phyloP scores from a whole-genome alignment of 2,797 vertebrate genomes.

The Heterohyrax brucei region DNA sequence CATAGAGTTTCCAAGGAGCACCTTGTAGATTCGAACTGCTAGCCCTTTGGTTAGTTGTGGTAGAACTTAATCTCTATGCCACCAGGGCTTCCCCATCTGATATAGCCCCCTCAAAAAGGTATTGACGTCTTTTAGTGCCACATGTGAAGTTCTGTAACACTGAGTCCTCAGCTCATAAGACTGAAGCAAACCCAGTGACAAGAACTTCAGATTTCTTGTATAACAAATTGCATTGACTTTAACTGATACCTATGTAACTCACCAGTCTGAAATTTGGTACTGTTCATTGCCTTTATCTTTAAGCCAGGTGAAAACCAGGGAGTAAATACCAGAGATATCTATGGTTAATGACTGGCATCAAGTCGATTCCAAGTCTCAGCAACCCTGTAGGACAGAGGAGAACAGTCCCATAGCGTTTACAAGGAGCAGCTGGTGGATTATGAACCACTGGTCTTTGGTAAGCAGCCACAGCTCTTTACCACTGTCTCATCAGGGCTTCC shows the following conservation, averaged over 20 bases:
- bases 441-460: too few relatives aligned
- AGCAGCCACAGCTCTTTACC: too few relatives aligned
- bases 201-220: neutral
- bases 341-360: too few relatives aligned
- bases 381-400: too few relatives aligned
- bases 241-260: neutral
- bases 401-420: too few relatives aligned
- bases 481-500: too few relatives aligned
- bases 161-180: neutral
- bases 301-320: constrained; percentile 2
- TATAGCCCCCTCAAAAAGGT: neutral
- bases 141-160: neutral
- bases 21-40: too few relatives aligned
- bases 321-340: neutral
- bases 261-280: neutral
- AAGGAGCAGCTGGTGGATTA: too few relatives aligned
- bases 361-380: too few relatives aligned
- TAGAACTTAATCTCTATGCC: too few relatives aligned
- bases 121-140: neutral
- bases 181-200: neutral
- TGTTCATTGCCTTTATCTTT: constrained; percentile 56
- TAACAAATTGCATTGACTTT: neutral
- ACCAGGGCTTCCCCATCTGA: neutral
- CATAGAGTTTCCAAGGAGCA: too few relatives aligned
- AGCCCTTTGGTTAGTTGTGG: too few relatives aligned